phyloP scores from a whole-genome alignment of 2,888 invertebrate species.

The Lasioglossum villosulum region DNA sequence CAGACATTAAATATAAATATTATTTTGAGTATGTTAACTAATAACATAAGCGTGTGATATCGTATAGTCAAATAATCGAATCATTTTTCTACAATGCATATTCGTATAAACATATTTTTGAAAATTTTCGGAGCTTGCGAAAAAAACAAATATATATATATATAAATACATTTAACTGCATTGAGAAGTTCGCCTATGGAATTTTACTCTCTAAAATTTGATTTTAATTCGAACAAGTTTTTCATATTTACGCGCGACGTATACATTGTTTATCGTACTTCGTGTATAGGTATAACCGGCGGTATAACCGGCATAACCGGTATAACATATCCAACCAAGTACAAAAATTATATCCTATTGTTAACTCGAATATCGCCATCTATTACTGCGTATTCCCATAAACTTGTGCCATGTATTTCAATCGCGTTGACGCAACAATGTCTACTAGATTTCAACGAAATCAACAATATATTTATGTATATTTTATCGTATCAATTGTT shows the following conservation, averaged over 20 bases:
- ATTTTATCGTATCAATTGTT: neutral
- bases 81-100: slow-evolving; percentile 6
- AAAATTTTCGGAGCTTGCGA: neutral
- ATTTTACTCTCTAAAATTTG: neutral
- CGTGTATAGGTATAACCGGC: neutral
- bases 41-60: slow-evolving; percentile 21
- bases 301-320: too few relatives aligned
- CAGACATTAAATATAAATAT: neutral
- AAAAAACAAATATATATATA: too few relatives aligned
- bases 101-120: slow-evolving; percentile 6
- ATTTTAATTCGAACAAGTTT: neutral
- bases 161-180: neutral
- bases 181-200: neutral
- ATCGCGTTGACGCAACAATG: neutral
- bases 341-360: slow-evolving; percentile 1
- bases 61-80: slow-evolving; percentile 5
- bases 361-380: slow-evolving; percentile 1
- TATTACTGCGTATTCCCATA: neutral
- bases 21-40: slow-evolving; percentile 32
- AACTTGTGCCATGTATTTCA: slow-evolving; percentile 29
- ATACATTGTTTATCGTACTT: slow-evolving; percentile 3
- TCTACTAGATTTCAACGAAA: slow-evolving; percentile 14
- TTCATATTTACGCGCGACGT: slow-evolving; percentile 12
- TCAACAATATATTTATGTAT: neutral
- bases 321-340: slow-evolving; percentile 3